Evolutionary conservation across 1,140 invertebrate species (phyloP).

Genomic region (Nephila pilipes): DNA sequence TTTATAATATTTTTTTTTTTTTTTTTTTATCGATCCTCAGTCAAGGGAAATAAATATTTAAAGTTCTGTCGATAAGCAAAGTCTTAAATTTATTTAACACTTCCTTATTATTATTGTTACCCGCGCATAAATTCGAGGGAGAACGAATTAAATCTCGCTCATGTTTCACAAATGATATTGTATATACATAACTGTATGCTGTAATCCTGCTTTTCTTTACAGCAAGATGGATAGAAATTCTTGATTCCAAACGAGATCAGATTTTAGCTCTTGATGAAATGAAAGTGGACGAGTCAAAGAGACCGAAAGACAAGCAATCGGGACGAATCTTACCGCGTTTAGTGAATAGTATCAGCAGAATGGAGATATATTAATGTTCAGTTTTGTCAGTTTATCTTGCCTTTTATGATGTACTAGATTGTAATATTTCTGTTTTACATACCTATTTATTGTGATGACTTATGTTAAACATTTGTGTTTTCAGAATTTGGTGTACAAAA

Average conservation of each 20-base stretch:
- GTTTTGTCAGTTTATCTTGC: neutral
- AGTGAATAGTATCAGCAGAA: constrained; percentile 58
- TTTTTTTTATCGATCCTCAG: too few relatives aligned
- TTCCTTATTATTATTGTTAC: too few relatives aligned
- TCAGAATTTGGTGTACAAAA: neutral
- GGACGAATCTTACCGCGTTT: constrained; percentile 52
- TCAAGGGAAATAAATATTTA: too few relatives aligned
- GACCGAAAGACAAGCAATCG: constrained; percentile 68
- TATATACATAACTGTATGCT: too few relatives aligned
- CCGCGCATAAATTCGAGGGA: too few relatives aligned
- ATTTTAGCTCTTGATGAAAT: constrained; percentile 81
- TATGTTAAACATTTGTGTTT: neutral
- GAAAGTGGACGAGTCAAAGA: constrained; percentile 80
- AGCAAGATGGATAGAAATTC: constrained; percentile 81
- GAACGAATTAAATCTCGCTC: too few relatives aligned
- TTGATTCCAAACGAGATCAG: constrained; percentile 79
- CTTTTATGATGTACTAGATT: neutral
- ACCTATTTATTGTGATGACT: constrained; percentile 4
- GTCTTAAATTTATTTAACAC: too few relatives aligned
- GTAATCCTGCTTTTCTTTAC: constrained; percentile 78
- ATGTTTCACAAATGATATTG: too few relatives aligned
- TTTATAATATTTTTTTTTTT: too few relatives aligned
- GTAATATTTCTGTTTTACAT: neutral
- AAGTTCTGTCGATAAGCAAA: too few relatives aligned
- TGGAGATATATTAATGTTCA: constrained; percentile 65